Conservation (phyloP, 1,140 invertebrate genomes). For the Lepidurus arcticus region DNA sequence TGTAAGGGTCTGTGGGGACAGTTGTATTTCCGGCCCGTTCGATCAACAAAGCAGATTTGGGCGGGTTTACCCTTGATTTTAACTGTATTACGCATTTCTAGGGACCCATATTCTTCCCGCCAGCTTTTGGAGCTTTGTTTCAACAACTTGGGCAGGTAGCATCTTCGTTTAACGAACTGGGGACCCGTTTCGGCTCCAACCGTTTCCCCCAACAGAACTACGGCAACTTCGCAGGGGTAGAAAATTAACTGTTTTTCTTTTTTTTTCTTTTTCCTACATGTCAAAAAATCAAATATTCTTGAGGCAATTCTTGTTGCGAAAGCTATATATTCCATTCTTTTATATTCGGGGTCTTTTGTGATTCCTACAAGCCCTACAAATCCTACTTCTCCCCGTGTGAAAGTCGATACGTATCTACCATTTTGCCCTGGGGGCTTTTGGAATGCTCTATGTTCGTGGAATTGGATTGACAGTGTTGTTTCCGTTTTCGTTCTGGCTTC, state of each 20-base stretch:
- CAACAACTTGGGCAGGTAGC: slow-evolving; percentile 3
- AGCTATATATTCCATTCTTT: too few species aligned
- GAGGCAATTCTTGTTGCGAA: background rate
- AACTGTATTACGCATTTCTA: background rate
- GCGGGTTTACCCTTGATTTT: background rate
- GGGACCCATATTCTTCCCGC: background rate
- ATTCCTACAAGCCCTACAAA: too few species aligned
- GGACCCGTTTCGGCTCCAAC: background rate
- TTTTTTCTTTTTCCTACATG: background rate
- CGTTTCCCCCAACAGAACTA: background rate
- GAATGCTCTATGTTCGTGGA: too few species aligned
- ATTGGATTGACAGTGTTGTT: too few species aligned
- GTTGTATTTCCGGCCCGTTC: too few species aligned
- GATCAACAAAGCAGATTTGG: background rate
- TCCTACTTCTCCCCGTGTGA: too few species aligned
- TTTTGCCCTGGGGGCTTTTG: too few species aligned
- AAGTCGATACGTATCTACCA: too few species aligned
- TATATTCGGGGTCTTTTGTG: too few species aligned
- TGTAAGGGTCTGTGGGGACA: too few species aligned
- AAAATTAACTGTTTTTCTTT: background rate
- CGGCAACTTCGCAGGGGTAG: background rate
- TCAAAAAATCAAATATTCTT: background rate
- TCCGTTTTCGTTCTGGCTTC: too few species aligned
- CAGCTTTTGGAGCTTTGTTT: background rate
- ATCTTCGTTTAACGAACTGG: background rate